phyloP scores from a whole-genome alignment of 1,140 invertebrate genomes.

The Popillia japonica region DNA sequence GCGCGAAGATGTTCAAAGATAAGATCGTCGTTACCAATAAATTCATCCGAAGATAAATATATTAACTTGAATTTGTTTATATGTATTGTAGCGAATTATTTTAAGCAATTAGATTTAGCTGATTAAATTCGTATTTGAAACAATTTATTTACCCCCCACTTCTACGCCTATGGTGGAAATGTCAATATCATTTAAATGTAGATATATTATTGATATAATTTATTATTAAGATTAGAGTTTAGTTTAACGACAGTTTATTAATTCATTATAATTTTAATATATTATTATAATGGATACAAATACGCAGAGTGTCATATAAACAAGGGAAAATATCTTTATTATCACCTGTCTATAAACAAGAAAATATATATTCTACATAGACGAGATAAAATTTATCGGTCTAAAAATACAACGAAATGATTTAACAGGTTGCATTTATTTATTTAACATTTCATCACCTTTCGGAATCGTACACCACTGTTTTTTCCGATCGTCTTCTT shows the following conservation, averaged over 20 bases:
- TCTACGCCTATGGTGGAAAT: not conserved
- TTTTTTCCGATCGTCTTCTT: not conserved
- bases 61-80: conserved; percentile 59
- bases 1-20: conserved; percentile 57
- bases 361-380: no score
- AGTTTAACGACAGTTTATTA: no score
- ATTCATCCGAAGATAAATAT: conserved; percentile 47
- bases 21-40: conserved; percentile 50
- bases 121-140: no score
- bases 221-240: not conserved
- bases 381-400: no score
- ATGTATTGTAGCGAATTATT: conserved; percentile 58
- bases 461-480: not conserved
- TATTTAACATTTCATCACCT: no score
- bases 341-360: no score
- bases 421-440: no score
- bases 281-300: no score
- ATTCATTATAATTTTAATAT: no score
- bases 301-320: no score
- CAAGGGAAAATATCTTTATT: no score
- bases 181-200: not conserved
- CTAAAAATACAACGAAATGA: no score
- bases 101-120: conserved; percentile 58
- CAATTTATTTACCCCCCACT: not conserved
- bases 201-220: not conserved